phyloP scores from a whole-genome alignment of 2,888 invertebrate species.

The Tipula confusa region DNA sequence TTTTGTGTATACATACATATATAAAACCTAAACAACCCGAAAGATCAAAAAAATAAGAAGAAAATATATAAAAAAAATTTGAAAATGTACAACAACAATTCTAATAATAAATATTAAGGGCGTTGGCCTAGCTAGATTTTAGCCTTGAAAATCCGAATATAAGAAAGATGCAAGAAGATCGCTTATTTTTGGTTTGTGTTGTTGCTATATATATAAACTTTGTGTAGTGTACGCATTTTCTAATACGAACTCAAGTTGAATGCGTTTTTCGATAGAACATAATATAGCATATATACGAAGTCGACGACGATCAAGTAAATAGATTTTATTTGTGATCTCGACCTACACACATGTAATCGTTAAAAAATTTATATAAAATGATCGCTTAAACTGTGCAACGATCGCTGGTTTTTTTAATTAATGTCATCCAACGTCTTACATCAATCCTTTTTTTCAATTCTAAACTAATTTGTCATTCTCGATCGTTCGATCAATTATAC shows the following conservation, averaged over 20 bases:
- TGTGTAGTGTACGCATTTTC: background rate
- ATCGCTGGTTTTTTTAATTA: background rate
- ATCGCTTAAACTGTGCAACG: background rate
- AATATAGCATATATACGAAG: no score
- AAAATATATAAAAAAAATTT: background rate
- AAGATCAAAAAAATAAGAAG: background rate
- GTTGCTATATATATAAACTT: no score
- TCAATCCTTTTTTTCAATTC: background rate
- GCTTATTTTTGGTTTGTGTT: background rate
- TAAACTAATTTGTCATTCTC: background rate
- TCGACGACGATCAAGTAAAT: no score
- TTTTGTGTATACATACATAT: background rate
- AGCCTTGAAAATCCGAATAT: background rate
- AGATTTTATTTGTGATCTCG: background rate
- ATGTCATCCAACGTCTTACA: background rate
- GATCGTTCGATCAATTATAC: background rate
- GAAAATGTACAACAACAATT: slow-evolving; percentile 1
- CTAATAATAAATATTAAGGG: slow-evolving; percentile 5
- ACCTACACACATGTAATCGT: background rate
- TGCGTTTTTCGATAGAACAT: background rate
- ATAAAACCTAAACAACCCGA: background rate
- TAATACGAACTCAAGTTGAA: background rate
- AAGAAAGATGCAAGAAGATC: slow-evolving; percentile 13
- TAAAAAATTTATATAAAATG: background rate
- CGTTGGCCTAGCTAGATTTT: slow-evolving; percentile 9